A percentile compares a stretch with the other conserved stretches of the same genome.
phyloP scores from a whole-genome alignment of 1,140 invertebrate genomes.

The Forficula auricularia region DNA sequence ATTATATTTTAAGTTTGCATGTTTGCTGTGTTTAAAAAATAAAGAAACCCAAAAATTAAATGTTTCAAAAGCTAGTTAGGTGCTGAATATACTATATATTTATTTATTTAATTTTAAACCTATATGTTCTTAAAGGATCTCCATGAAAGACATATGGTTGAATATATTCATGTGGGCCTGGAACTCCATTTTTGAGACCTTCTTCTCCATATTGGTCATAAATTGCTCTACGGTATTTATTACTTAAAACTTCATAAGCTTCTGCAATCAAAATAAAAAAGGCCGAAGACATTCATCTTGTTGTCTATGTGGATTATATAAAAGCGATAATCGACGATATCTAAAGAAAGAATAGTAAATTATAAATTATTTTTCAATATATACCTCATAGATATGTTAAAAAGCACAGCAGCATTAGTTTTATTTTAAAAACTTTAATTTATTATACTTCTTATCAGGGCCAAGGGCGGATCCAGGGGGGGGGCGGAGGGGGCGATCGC shows the following conservation, averaged over 20 bases:
- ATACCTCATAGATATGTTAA: too few relatives aligned
- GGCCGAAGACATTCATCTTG: slow-evolving; percentile 12
- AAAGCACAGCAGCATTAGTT: too few relatives aligned
- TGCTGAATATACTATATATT: too few relatives aligned
- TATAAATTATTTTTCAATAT: too few relatives aligned
- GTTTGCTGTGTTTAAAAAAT: too few relatives aligned
- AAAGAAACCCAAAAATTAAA: too few relatives aligned
- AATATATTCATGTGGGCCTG: slow-evolving; percentile 39
- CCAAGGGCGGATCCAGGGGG: too few relatives aligned
- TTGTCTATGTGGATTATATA: slow-evolving; percentile 38
- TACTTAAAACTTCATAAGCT: slow-evolving; percentile 64
- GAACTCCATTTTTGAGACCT: slow-evolving; percentile 59
- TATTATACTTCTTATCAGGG: slow-evolving; percentile 21
- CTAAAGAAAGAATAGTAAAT: slow-evolving; percentile 23
- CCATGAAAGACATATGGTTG: slow-evolving; percentile 66
- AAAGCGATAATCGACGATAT: slow-evolving; percentile 43
- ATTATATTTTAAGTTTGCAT: too few relatives aligned
- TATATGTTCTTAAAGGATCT: slow-evolving; percentile 64
- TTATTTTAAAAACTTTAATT: slow-evolving; percentile 21
- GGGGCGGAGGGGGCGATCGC: too few relatives aligned
- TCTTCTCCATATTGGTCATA: slow-evolving; percentile 83
- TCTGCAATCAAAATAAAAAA: slow-evolving; percentile 37
- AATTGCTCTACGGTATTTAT: slow-evolving; percentile 49
- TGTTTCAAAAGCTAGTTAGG: too few relatives aligned
- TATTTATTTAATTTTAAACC: too few relatives aligned